phyloP scores from a whole-genome alignment of 2,888 invertebrate genomes.

The Amphipoea oculea region DNA sequence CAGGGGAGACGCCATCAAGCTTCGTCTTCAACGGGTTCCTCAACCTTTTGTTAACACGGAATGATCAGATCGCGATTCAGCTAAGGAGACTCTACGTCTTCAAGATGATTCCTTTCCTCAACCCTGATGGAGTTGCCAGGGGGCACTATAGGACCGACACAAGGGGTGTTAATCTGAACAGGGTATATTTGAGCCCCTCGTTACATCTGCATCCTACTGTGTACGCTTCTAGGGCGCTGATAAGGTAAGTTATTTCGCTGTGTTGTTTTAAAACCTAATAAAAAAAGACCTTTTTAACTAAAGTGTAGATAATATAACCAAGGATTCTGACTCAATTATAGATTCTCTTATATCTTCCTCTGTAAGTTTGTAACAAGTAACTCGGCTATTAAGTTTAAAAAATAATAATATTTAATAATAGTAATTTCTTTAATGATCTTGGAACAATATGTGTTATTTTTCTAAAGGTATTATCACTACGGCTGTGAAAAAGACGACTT shows the following conservation, averaged over 20 bases:
- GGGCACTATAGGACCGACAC: constrained; percentile 97
- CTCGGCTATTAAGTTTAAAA: not conserved
- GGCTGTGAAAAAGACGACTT: constrained; percentile 91
- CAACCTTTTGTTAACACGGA: constrained; percentile 93
- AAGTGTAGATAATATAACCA: not conserved
- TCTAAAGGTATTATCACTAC: constrained; percentile 92
- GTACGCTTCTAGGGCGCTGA: constrained; percentile 95
- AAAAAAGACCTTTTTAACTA: not conserved
- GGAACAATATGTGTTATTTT: not conserved
- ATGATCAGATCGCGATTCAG: constrained; percentile 93
- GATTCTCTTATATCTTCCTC: not conserved
- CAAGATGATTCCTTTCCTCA: constrained; percentile 97
- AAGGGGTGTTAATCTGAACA: constrained; percentile 96
- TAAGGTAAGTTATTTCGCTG: constrained; percentile 86
- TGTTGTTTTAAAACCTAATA: not conserved
- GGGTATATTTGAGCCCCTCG: constrained; percentile 95
- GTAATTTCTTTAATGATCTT: not conserved
- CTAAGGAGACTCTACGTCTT: constrained; percentile 95
- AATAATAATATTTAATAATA: not conserved
- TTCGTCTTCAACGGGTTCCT: constrained; percentile 97
- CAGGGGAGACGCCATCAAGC: constrained; percentile 97
- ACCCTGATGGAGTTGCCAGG: constrained; percentile 96
- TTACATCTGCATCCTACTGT: constrained; percentile 94
- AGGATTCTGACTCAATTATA: not conserved
- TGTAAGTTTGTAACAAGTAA: not conserved